Evolutionary conservation across 1,140 invertebrate species (phyloP), one percentile per base, ranked within the genome.

Genomic region (Parapsyche elsis): DNA sequence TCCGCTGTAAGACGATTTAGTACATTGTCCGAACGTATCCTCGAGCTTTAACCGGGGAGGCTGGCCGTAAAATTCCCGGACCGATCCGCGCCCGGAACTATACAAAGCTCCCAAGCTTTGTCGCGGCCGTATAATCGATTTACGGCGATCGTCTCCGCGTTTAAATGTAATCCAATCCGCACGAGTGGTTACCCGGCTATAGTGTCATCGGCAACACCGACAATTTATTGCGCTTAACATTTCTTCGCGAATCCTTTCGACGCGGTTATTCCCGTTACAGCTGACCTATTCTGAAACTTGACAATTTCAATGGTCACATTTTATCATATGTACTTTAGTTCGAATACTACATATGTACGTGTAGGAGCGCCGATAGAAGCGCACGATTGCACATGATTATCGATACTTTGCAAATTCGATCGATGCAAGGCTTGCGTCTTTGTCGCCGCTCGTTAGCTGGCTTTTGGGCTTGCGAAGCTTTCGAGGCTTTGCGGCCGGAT

Each of bases 41-140:
- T 38, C 61, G 61, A 67, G 49, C 49, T 53, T 53, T 53, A 53
- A 53, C 49, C 49, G 12, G 10, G 49, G 49, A 16, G 49, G 12
- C 12, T 16, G 71, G 16, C 45, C 23, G 64, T 77, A 73, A 79
- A 61, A 79, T 79, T 12, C 5, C 70, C 45, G 78, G 30, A 73
- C 59, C 38, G 38, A 71, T 38, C 26, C 14, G 21, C 46, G 16
- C 9, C 23, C 9, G 73, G 30, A 38, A 38, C 30, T 38, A 7
- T 38, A 23, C 75, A 57, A 16, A 76, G 53, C 45, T 57, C 64
- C 24, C 16, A 44, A 79, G 71, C 70, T 79, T 77, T 77, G 71
- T 16, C 45, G 19, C 59, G 59, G 53, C 67, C 78, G 53, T 80
- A 80, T 80, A 80, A 80, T 80, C 79, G 79, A 80, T 80, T 80